Conservation (phyloP, 2,797 vertebrate species). For the Hydrolagus colliei region DNA sequence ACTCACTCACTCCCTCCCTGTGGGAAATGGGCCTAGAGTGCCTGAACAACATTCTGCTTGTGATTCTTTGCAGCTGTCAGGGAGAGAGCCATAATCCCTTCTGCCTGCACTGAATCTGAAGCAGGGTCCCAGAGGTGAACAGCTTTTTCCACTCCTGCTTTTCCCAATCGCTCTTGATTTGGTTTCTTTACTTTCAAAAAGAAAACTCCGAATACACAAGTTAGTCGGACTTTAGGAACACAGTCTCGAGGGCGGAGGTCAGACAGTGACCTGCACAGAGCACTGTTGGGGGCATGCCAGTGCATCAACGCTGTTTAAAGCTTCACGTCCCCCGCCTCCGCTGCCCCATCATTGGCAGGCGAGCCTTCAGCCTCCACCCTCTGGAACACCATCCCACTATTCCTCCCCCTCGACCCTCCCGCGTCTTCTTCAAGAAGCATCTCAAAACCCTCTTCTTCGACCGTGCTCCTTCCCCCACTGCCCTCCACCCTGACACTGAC, state of each 20-base stretch:
- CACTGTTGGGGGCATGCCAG: background rate
- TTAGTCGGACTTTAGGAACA: background rate
- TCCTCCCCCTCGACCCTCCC: too few species aligned
- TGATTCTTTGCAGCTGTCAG: background rate
- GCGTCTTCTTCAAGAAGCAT: too few species aligned
- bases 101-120: background rate
- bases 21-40: background rate
- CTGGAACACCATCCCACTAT: too few species aligned
- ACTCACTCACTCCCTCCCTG: too few species aligned
- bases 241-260: background rate
- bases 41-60: background rate
- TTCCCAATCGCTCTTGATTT: background rate
- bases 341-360: too few species aligned
- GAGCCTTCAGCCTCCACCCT: too few species aligned
- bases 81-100: constrained; percentile 1
- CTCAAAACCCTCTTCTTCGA: too few species aligned
- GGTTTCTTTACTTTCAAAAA: background rate
- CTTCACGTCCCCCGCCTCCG: too few species aligned
- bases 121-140: background rate
- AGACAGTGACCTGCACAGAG: background rate
- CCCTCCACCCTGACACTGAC: too few species aligned
- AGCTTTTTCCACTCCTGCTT: background rate
- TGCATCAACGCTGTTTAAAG: too few species aligned
- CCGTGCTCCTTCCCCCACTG: too few species aligned
- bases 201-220: background rate